These are phyloP conservation scores for Zaprionus capensis DNA, from an alignment of 1,140 invertebrate species.

Conservation along the genomic window DNA sequence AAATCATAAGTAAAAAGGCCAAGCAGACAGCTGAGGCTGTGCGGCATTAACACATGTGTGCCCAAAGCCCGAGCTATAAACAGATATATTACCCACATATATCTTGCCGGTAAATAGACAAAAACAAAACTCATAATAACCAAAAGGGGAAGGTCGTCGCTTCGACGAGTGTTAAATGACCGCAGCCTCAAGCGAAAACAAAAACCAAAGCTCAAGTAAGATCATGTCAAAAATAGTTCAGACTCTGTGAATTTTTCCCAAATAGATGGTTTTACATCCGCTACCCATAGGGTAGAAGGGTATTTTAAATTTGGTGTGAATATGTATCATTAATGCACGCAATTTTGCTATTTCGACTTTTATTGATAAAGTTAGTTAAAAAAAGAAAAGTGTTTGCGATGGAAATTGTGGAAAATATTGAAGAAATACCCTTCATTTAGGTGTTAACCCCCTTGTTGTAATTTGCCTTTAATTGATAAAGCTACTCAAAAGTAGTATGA, in stretches of 20 bases:
- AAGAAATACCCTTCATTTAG: too few relatives aligned
- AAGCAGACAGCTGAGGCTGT: slow-evolving; percentile 30
- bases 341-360: too few relatives aligned
- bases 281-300: too few relatives aligned
- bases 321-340: too few relatives aligned
- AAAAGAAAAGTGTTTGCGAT: too few relatives aligned
- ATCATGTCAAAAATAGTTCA: slow-evolving; percentile 12
- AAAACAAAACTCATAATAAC: slow-evolving; percentile 41
- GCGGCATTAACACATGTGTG: slow-evolving; percentile 18
- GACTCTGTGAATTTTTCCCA: slow-evolving; percentile 5
- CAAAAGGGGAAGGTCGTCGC: slow-evolving; percentile 66
- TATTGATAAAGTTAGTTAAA: too few relatives aligned
- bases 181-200: slow-evolving; percentile 48
- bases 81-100: slow-evolving; percentile 55
- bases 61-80: slow-evolving; percentile 33
- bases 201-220: slow-evolving; percentile 31
- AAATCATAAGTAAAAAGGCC: slow-evolving; percentile 72
- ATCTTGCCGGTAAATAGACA: slow-evolving; percentile 29
- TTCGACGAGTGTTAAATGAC: slow-evolving; percentile 62
- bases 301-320: too few relatives aligned
- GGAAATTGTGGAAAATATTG: too few relatives aligned
- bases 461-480: too few relatives aligned
- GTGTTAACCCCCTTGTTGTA: too few relatives aligned
- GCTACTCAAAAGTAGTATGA: too few relatives aligned
- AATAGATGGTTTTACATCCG: too few relatives aligned